A percentile compares a stretch with the other conserved stretches of the same genome.
Conservation (phyloP, 1,140 invertebrate species). For the Artemia franciscana region DNA sequence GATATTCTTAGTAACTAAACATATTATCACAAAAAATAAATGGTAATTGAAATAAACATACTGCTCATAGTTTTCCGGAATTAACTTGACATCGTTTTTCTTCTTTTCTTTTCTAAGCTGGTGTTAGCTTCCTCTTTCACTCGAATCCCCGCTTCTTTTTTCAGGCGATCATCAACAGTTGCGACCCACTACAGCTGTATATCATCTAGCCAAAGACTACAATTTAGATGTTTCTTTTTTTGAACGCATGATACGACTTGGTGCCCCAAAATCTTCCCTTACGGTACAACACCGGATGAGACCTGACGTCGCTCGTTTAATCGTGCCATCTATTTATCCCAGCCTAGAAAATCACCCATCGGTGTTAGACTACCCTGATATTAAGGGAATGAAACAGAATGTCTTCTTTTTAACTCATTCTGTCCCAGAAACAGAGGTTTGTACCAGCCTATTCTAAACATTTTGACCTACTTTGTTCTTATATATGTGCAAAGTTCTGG, state of each 20-base stretch:
- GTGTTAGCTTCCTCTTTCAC: too few species aligned
- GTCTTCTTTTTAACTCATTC: constrained; percentile 5
- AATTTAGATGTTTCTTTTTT: constrained; percentile 17
- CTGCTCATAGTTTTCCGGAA: too few species aligned
- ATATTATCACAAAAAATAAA: too few species aligned
- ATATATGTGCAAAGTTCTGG: too few species aligned
- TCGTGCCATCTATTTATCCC: constrained; percentile 7
- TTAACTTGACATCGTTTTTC: too few species aligned
- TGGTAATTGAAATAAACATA: too few species aligned
- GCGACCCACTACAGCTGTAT: constrained; percentile 14
- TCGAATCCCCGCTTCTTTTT: too few species aligned
- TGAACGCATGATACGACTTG: constrained; percentile 16
- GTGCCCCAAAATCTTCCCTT: constrained; percentile 3
- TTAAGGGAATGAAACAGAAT: background rate
- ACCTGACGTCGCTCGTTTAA: constrained; percentile 13
- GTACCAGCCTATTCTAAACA: too few species aligned
- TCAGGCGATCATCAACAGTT: constrained; percentile 19
- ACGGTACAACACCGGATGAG: constrained; percentile 13
- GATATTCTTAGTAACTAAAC: too few species aligned
- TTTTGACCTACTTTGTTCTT: too few species aligned
- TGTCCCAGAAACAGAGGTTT: too few species aligned
- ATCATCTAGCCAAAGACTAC: constrained; percentile 11
- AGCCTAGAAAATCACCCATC: background rate
- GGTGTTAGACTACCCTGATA: background rate
- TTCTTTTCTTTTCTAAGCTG: too few species aligned